Base-by-base conservation (phyloP, 2,113 vertebrate genomes). In the Sardina pilchardus region DNA sequence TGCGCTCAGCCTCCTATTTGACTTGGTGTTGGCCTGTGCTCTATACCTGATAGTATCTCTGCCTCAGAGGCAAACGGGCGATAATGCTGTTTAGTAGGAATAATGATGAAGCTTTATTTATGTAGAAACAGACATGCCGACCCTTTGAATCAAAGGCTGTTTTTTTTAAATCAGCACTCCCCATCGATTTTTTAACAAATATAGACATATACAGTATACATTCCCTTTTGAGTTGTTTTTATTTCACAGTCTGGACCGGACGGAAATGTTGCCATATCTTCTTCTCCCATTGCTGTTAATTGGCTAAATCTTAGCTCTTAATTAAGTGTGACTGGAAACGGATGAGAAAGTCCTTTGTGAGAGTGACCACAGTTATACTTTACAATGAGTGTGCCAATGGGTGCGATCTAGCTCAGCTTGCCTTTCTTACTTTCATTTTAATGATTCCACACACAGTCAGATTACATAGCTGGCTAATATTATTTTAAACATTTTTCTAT, bases 251-350 rank as follows among this genome's bases (percentile, higher is more conserved):
- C 16, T 34, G 30, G 34, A 78, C 16, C 16, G 30, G 34, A 78
- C 71, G 39, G 36, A 36, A 78, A 78, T 34, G 34, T 78, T 78
- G 71, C 34, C 71, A 78, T 78, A 78, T 78, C 63, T 71, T 26
- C 30, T 71, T 71, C 30, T 34, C 71, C 30, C 71, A 5, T 78
- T 16, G 9, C 26, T 17, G 10, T 34, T 2, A 36, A 34, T 36
- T 17, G 34, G 71, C 71, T 67, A 30, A 30, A 26, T 71, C 26
- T 34, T 16, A 63, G 63, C 63, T 78, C 17, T 36, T 39, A 39
- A 34, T 71, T n/a, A 59, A n/a, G 39, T 42, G 17, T 67, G 63
- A 67, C 63, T 10, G 26, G 30, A 78, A 30, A 78, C 14, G 6
- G 34, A 39, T 36, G 71, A 78, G 34, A 36, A 16, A 6, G 26